phyloP scores from a whole-genome alignment of 2,888 invertebrate genomes.

The Drosophila gaucha region DNA sequence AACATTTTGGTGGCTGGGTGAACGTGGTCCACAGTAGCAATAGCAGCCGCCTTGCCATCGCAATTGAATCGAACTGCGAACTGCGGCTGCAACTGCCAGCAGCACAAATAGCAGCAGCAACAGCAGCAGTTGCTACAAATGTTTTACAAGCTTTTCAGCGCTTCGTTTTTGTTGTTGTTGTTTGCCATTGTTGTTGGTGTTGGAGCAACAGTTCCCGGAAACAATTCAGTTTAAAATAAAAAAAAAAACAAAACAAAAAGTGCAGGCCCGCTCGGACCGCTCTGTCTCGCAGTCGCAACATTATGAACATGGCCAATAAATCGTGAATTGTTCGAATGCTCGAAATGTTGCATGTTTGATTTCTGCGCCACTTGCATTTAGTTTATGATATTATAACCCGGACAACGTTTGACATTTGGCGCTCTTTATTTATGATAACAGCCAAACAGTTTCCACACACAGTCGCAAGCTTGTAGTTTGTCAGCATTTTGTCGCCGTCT shows the following conservation, averaged over 20 bases:
- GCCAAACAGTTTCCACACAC: constrained; percentile 46
- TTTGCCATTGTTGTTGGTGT: constrained; percentile 61
- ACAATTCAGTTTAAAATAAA: constrained; percentile 80
- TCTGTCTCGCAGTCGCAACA: constrained; percentile 45
- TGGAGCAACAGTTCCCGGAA: constrained; percentile 76
- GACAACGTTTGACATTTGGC: constrained; percentile 70
- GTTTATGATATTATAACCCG: constrained; percentile 75
- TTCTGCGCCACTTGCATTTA: constrained; percentile 79
- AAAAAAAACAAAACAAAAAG: too few species aligned
- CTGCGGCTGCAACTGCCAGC: constrained; percentile 41
- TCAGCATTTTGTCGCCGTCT: constrained; percentile 73
- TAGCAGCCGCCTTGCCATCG: constrained; percentile 54
- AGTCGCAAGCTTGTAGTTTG: constrained; percentile 53
- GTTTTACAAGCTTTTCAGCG: constrained; percentile 80
- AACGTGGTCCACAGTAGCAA: constrained; percentile 68
- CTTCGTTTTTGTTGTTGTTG: constrained; percentile 55
- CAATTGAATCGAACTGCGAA: constrained; percentile 54
- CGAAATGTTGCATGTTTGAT: constrained; percentile 71
- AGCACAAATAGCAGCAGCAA: constrained; percentile 35
- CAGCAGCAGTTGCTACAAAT: constrained; percentile 73
- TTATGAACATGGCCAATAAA: constrained; percentile 77
- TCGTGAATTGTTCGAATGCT: constrained; percentile 74
- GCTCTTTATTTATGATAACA: constrained; percentile 76
- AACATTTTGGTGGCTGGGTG: constrained; percentile 65
- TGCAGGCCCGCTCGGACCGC: constrained; percentile 31